Percentiles rank a stretch among this genome's conserved stretches.
phyloP scores from a whole-genome alignment of 2,797 vertebrate genomes.

The Schizopygopsis pylzovi region DNA sequence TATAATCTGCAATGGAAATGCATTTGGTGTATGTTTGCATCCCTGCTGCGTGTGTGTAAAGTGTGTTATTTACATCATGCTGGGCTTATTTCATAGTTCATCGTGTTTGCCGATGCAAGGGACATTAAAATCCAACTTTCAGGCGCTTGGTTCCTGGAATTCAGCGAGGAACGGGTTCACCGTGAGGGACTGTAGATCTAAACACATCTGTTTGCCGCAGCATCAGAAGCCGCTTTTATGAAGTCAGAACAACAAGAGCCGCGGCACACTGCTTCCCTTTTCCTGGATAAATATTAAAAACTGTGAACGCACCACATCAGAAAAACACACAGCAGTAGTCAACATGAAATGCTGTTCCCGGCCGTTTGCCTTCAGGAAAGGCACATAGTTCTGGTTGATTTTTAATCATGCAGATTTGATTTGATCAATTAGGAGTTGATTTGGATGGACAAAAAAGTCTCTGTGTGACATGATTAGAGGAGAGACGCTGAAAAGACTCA shows the following conservation, averaged over 20 bases:
- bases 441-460: neutral
- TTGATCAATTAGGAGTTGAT: neutral
- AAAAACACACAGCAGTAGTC: neutral
- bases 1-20: slow-evolving; percentile 36
- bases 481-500: neutral
- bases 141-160: neutral
- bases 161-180: neutral
- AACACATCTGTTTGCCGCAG: neutral
- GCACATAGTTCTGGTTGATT: neutral
- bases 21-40: slow-evolving; percentile 53
- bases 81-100: slow-evolving; percentile 62
- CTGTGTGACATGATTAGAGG: neutral
- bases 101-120: slow-evolving; percentile 43
- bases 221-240: neutral
- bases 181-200: neutral
- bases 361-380: neutral
- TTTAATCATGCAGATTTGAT: slow-evolving; percentile 8
- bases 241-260: neutral
- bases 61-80: slow-evolving; percentile 59
- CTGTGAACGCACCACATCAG: neutral
- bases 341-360: neutral
- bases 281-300: neutral
- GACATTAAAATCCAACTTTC: slow-evolving; percentile 21
- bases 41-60: slow-evolving; percentile 56
- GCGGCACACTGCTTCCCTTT: neutral